Evolutionary conservation across 1,140 invertebrate species (phyloP).

Genomic region (Druon quercuslanigerum): DNA sequence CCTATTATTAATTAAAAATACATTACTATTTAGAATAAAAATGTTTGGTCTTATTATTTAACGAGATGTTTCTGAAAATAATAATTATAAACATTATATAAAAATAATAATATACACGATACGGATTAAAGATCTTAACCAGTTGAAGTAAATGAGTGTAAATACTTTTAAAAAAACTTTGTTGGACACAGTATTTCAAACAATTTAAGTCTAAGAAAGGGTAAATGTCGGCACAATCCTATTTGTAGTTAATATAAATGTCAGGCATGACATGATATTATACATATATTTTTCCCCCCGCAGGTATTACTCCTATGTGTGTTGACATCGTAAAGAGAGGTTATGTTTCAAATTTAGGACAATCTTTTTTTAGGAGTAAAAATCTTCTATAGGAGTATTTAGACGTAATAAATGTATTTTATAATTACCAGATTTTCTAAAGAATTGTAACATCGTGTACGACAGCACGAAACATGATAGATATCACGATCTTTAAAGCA

Average conservation of each 20-base stretch:
- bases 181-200: background rate
- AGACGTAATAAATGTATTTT: background rate
- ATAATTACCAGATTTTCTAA: slow-evolving; percentile 73
- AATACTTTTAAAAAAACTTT: background rate
- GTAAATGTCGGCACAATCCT: slow-evolving; percentile 1
- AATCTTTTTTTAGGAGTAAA: slow-evolving; percentile 19
- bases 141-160: no score
- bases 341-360: slow-evolving; percentile 32
- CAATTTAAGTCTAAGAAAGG: slow-evolving; percentile 3
- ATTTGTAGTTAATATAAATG: slow-evolving; percentile 1
- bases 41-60: no score
- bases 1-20: no score
- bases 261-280: background rate
- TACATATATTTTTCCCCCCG: background rate
- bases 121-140: no score
- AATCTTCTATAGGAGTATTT: background rate
- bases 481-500: slow-evolving; percentile 29
- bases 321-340: slow-evolving; percentile 28
- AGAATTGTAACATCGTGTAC: slow-evolving; percentile 73
- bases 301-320: background rate
- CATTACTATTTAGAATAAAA: no score
- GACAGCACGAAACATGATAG: slow-evolving; percentile 64
- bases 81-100: no score
- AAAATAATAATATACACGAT: no score
- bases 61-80: no score